These are phyloP conservation scores for Sisor rabdophorus DNA, from an alignment of 2,113 vertebrate species.

Conservation along the genomic window DNA sequence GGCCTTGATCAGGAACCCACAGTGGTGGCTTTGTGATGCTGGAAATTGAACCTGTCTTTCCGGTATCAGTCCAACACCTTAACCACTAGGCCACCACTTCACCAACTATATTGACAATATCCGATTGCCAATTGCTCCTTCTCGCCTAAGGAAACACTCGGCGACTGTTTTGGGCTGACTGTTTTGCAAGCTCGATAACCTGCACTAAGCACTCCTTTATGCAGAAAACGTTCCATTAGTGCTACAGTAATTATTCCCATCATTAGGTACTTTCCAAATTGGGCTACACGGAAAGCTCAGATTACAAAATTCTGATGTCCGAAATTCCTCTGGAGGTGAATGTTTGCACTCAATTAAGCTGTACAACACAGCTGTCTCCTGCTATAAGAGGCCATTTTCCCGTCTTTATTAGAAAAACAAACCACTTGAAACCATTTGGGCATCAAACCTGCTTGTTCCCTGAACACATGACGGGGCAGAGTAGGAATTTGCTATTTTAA, in stretches of 20 bases:
- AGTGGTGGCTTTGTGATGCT: too few species aligned
- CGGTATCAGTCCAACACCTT: too few species aligned
- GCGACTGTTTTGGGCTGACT: not conserved
- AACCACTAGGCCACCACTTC: too few species aligned
- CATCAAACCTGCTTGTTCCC: conserved; percentile 6
- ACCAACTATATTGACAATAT: too few species aligned
- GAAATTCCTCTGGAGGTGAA: conserved; percentile 9
- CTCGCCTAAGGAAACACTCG: not conserved
- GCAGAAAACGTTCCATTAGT: not conserved
- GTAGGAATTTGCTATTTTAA: conserved; percentile 27
- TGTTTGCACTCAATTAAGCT: not conserved
- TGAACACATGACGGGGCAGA: not conserved
- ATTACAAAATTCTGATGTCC: conserved; percentile 8
- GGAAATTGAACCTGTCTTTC: too few species aligned
- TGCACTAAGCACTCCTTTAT: not conserved
- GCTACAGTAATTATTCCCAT: not conserved
- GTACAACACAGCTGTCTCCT: not conserved
- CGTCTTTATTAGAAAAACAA: not conserved
- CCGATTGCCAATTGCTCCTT: not conserved
- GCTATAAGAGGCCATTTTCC: not conserved
- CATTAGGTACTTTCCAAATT: not conserved
- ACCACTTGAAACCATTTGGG: not conserved
- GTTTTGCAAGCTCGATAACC: not conserved
- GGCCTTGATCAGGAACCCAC: too few species aligned
- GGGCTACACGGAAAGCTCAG: not conserved